Evolutionary conservation across 2,113 vertebrate species (phyloP).

Genomic region (Antechinus flavipes): DNA sequence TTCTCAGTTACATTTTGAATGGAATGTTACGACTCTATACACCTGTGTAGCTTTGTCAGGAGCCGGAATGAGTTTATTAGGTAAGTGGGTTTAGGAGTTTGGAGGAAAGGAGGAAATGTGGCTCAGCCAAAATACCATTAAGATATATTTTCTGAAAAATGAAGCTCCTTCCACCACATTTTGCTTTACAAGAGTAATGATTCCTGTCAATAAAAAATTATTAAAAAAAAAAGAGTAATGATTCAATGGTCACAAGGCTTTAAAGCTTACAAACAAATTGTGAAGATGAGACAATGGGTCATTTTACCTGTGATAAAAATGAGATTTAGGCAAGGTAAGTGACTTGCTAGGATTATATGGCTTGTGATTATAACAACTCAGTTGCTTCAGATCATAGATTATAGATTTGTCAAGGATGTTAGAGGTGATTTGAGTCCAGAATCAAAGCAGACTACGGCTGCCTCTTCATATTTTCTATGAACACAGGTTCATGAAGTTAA

Average conservation of each 20-base stretch:
- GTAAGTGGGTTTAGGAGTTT: neutral
- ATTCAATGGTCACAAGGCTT: neutral
- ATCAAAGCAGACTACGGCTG: neutral
- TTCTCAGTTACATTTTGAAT: neutral
- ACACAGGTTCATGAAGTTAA: constrained; percentile 9
- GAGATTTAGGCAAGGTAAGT: neutral
- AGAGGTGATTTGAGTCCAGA: neutral
- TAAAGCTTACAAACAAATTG: neutral
- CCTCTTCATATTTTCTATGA: constrained; percentile 11
- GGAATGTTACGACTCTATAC: neutral
- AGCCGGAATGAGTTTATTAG: neutral
- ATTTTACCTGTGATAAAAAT: neutral
- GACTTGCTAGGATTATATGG: neutral
- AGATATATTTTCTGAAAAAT: neutral
- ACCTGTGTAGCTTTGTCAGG: neutral
- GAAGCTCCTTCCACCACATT: neutral
- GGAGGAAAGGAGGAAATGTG: constrained; percentile 6
- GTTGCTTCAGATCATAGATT: neutral
- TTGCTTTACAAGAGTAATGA: constrained; percentile 28
- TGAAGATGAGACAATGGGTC: neutral
- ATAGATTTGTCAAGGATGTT: neutral
- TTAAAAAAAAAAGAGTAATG: neutral
- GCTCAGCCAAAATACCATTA: constrained; percentile 19
- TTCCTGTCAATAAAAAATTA: neutral
- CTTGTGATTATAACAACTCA: neutral